A percentile compares a stretch with the other conserved stretches of the same genome.
phyloP scores from a whole-genome alignment of 2,797 vertebrate genomes.

The Sciurus carolinensis region DNA sequence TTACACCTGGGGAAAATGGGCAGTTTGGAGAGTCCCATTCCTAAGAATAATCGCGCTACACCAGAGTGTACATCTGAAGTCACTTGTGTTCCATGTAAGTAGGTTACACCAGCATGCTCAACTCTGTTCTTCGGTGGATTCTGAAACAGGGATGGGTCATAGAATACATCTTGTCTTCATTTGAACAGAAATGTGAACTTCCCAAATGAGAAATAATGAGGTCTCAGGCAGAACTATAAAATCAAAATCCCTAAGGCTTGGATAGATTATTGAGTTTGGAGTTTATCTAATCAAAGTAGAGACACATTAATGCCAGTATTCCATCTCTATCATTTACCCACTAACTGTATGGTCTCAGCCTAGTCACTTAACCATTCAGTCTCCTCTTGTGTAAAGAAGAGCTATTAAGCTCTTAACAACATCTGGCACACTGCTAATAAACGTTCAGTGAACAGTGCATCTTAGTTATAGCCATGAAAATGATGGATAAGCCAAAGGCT shows the following conservation, averaged over 20 bases:
- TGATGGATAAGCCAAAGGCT: neutral
- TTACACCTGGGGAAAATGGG: neutral
- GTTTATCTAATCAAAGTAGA: conserved; percentile 28
- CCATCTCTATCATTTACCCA: neutral
- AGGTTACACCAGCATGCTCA: neutral
- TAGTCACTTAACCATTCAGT: neutral
- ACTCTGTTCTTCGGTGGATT: neutral
- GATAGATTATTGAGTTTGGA: neutral
- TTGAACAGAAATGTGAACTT: neutral
- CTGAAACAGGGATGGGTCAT: neutral
- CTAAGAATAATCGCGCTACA: neutral
- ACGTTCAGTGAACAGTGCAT: neutral
- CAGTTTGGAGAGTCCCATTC: neutral
- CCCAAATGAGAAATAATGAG: conserved; percentile 27
- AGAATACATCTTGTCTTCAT: neutral
- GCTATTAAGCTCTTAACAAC: neutral
- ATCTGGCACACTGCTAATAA: neutral
- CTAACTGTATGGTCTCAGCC: neutral
- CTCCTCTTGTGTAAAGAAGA: neutral
- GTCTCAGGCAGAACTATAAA: neutral
- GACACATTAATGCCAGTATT: neutral
- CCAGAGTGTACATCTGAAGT: neutral
- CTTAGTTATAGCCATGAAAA: conserved; percentile 31
- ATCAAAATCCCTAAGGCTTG: neutral
- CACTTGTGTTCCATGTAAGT: neutral